phyloP scores from a whole-genome alignment of 2,888 invertebrate genomes.

The Schizaphis graminum region DNA sequence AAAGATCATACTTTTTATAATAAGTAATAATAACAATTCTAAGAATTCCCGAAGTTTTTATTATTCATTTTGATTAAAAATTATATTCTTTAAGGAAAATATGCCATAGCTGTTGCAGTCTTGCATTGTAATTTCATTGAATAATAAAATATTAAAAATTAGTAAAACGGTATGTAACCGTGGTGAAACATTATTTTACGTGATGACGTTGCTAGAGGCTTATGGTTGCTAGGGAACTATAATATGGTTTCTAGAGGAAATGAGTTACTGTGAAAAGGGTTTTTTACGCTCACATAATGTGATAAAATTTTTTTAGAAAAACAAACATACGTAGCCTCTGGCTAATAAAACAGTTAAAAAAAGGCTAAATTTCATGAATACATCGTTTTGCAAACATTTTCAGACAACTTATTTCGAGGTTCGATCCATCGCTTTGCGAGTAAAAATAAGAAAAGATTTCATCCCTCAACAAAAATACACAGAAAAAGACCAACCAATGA shows the following conservation, averaged over 20 bases:
- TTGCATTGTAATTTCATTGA: not conserved
- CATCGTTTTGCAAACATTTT: not conserved
- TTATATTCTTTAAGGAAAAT: not conserved
- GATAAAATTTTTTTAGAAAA: not conserved
- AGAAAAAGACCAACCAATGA: not conserved
- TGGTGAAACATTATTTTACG: not conserved
- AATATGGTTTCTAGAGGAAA: not conserved
- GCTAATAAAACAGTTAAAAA: not conserved
- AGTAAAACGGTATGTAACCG: not conserved
- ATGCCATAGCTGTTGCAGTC: not conserved
- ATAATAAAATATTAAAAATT: conserved; percentile 31
- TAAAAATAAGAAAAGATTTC: not conserved
- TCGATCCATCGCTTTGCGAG: not conserved
- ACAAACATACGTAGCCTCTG: not conserved
- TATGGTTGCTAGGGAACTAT: conserved; percentile 32
- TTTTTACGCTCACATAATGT: not conserved
- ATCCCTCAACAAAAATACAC: not conserved
- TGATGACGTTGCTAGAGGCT: conserved; percentile 25
- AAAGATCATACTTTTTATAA: not conserved
- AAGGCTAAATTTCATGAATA: not conserved
- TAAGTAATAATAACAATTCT: not conserved
- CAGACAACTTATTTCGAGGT: not conserved
- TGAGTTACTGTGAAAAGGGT: not conserved
- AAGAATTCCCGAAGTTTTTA: not conserved
- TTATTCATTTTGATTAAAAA: conserved; percentile 15